phyloP scores from a whole-genome alignment of 2,888 invertebrate species.

The Idaea dimidiata region DNA sequence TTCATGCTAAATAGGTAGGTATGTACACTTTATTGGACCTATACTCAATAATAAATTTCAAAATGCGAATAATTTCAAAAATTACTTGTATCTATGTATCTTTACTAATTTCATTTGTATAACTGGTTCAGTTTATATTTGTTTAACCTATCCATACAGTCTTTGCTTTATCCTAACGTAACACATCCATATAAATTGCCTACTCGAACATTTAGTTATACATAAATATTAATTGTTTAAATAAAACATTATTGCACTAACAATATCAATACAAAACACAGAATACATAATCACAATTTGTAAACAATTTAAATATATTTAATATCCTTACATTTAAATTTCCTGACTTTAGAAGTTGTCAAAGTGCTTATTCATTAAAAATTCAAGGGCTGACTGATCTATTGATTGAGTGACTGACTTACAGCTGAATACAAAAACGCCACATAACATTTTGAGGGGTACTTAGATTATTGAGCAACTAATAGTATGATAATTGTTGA shows the following conservation, averaged over 20 bases:
- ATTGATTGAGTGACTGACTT: too few species aligned
- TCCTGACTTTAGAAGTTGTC: conserved; percentile 23
- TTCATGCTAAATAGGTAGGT: not conserved
- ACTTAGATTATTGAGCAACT: too few species aligned
- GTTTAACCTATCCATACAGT: conserved; percentile 26
- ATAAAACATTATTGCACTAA: conserved; percentile 5
- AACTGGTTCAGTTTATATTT: conserved; percentile 2
- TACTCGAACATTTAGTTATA: conserved; percentile 5
- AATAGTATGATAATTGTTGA: too few species aligned
- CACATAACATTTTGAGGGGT: too few species aligned
- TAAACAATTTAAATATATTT: conserved; percentile 17
- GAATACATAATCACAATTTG: conserved; percentile 16
- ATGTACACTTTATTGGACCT: not conserved
- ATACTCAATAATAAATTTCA: not conserved
- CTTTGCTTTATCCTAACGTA: conserved; percentile 28
- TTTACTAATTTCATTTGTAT: not conserved
- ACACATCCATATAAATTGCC: conserved; percentile 22
- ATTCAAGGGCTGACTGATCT: too few species aligned
- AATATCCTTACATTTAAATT: conserved; percentile 13
- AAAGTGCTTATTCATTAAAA: too few species aligned
- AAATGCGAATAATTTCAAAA: not conserved
- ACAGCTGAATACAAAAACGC: too few species aligned
- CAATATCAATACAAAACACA: conserved; percentile 16
- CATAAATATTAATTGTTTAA: not conserved
- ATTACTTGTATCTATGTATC: not conserved